phyloP scores from a whole-genome alignment of 2,888 invertebrate genomes.

The Sphaerophoria taeniata region DNA sequence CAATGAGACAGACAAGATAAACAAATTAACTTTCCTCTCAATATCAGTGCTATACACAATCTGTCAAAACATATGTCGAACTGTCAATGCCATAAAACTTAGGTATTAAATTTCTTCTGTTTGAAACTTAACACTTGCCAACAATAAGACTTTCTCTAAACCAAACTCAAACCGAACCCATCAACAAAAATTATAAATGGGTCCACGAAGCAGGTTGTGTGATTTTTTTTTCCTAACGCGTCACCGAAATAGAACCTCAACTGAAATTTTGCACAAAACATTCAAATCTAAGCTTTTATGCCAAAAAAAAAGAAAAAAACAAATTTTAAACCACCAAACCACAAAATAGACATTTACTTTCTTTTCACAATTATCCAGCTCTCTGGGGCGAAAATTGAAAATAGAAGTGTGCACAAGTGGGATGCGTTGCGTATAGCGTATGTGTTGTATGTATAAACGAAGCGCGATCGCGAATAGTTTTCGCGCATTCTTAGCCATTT shows the following conservation, averaged over 20 bases:
- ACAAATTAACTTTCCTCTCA: too few relatives aligned
- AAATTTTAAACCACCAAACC: conserved; percentile 57
- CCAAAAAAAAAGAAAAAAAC: conserved; percentile 38
- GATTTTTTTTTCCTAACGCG: conserved; percentile 28
- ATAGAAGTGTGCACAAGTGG: conserved; percentile 61
- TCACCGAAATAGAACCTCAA: conserved; percentile 58
- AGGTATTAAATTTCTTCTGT: background rate
- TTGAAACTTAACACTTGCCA: background rate
- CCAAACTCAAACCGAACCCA: conserved; percentile 21
- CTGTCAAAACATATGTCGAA: background rate
- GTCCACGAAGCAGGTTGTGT: conserved; percentile 48
- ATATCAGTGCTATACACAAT: background rate
- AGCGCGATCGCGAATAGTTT: background rate
- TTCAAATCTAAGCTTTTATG: conserved; percentile 32
- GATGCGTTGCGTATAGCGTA: background rate
- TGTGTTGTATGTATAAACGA: background rate
- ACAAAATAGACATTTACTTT: conserved; percentile 58
- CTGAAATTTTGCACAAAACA: conserved; percentile 53
- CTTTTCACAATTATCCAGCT: conserved; percentile 45
- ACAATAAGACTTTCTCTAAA: conserved; percentile 68
- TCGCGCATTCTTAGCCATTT: conserved; percentile 44
- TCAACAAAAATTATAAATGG: conserved; percentile 42
- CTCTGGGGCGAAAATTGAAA: conserved; percentile 64
- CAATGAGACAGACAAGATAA: too few relatives aligned
- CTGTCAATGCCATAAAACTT: conserved; percentile 6